These are phyloP conservation scores for Scrobipalpa costella DNA, from an alignment of 2,888 invertebrate genomes.

Conservation along the genomic window DNA sequence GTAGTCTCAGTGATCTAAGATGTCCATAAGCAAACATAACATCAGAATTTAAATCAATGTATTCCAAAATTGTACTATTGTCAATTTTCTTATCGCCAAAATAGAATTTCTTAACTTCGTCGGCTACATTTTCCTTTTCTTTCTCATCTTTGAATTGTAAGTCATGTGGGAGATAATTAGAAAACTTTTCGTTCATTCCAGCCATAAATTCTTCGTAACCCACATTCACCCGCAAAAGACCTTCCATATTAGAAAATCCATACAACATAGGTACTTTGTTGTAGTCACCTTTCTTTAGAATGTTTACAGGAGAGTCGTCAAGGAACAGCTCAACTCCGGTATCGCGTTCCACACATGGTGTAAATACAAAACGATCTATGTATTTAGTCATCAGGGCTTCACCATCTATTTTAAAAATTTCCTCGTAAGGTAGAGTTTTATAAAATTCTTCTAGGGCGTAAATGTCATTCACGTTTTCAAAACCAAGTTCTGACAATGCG, in stretches of 20 bases:
- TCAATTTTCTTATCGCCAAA: constrained; percentile 47
- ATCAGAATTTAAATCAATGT: constrained; percentile 61
- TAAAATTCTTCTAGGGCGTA: constrained; percentile 51
- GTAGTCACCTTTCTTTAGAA: constrained; percentile 44
- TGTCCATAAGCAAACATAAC: constrained; percentile 37
- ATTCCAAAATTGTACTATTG: constrained; percentile 42
- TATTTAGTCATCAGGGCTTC: constrained; percentile 31
- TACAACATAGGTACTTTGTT: constrained; percentile 50
- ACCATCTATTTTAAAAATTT: constrained; percentile 39
- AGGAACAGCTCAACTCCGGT: constrained; percentile 43
- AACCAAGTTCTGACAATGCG: constrained; percentile 40
- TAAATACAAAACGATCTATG: constrained; percentile 36
- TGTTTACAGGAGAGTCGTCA: constrained; percentile 46
- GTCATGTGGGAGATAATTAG: constrained; percentile 53
- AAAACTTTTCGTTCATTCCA: constrained; percentile 53
- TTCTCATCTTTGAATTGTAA: constrained; percentile 46
- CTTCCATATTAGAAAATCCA: constrained; percentile 57
- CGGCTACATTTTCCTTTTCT: constrained; percentile 44
- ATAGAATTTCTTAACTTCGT: constrained; percentile 48
- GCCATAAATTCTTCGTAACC: constrained; percentile 41
- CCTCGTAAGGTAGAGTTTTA: constrained; percentile 41
- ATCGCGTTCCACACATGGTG: constrained; percentile 37
- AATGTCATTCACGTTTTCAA: constrained; percentile 43
- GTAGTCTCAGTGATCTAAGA: constrained; percentile 34
- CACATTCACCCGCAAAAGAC: constrained; percentile 40